phyloP scores from a whole-genome alignment of 2,888 invertebrate genomes.

The Stenchaetothrips biformis region DNA sequence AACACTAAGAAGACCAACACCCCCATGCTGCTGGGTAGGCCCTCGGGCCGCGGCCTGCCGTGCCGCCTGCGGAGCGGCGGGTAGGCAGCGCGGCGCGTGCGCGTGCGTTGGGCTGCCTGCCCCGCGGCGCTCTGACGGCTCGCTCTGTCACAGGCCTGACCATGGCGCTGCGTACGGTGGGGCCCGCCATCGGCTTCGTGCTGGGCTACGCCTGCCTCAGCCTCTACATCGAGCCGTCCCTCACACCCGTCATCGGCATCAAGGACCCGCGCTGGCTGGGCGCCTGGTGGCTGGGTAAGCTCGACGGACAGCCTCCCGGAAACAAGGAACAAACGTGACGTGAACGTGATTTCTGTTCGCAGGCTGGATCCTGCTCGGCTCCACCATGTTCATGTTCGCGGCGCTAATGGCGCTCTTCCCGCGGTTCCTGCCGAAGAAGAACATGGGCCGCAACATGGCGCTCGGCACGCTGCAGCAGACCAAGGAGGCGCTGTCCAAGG shows the following conservation, averaged over 20 bases:
- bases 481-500: constrained; percentile 39
- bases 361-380: constrained; percentile 50
- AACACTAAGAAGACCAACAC: constrained; percentile 61
- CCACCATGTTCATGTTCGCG: constrained; percentile 56
- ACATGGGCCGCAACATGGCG: constrained; percentile 33
- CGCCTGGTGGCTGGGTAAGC: constrained; percentile 68
- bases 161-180: constrained; percentile 50
- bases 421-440: constrained; percentile 47
- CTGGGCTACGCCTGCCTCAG: constrained; percentile 52
- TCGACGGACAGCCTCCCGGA: background rate
- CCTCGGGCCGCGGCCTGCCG: constrained; percentile 3
- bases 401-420: constrained; percentile 63
- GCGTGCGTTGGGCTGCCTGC: constrained; percentile 2
- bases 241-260: constrained; percentile 56
- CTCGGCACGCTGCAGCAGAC: constrained; percentile 30
- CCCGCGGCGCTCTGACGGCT: background rate
- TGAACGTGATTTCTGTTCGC: background rate
- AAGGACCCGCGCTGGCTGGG: constrained; percentile 66
- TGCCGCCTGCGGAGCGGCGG: background rate
- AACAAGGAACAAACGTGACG: background rate
- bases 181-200: constrained; percentile 58
- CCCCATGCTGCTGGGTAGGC: constrained; percentile 55
- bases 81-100: background rate
- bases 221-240: constrained; percentile 56
- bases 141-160: constrained; percentile 47